Evolutionary conservation across 1,140 invertebrate genomes (phyloP), one percentile per base, ranked within the genome.

Genomic region (Aphidius ervi): DNA sequence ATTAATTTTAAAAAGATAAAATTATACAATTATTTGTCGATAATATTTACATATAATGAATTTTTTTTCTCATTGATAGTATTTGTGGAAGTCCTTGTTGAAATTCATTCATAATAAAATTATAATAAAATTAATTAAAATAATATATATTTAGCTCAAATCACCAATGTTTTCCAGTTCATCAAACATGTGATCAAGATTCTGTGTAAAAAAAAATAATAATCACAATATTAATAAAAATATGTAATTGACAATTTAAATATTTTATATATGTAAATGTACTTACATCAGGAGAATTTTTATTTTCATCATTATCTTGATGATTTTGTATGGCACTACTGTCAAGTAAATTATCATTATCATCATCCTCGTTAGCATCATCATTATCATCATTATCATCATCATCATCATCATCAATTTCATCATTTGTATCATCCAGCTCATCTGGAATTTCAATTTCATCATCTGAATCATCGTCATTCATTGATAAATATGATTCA

Each of bases 111-210:
- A 7, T 43, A 5, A 43, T 43, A 43, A 43, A 43, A 8, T 5
- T 3, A 43, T 8, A 7, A 43, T 8, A 8, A 7, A 43, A 10
- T 2, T 43, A 3, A n/a, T 50, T 46, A 6, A 56, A 62, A 39
- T 65, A 63, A 63, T 62, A 59, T 61, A 63, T 1, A 63, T 56
- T 31, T 31, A 31, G 4, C 23, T 31, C 23, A 31, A 31, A 58
- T 68, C 67, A 37, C 72, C 72, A 48, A 70, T 75, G 45, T 76
- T 72, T 43, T 77, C 74, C 39, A 80, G 62, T 56, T 77, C 70
- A 53, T 62, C 75, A 47, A 80, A 80, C 71, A 80, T 76, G 58
- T 73, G 69, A 58, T 80, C 76, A 37, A 80, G 68, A 48, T 75
- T 70, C 77, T 79, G 61, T 56, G 75, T 72, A 39, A 42, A 62